Percentiles rank a stretch among this genome's conserved stretches.
Conservation (phyloP, 2,888 invertebrate genomes). For the Nomada lathburiana region DNA sequence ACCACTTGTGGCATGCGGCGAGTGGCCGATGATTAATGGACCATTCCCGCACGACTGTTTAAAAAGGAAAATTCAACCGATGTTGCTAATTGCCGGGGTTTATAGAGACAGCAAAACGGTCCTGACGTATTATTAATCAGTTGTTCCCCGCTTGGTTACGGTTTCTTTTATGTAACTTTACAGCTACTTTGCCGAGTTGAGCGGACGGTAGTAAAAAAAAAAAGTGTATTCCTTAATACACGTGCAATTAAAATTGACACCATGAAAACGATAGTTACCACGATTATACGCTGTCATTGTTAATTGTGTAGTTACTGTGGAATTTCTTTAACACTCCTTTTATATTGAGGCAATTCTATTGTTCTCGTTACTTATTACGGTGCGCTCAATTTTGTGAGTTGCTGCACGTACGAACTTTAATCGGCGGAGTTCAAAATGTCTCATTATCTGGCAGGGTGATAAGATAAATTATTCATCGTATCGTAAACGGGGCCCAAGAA, state of each 20-base stretch:
- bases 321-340: too few species aligned
- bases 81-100: constrained; percentile 46
- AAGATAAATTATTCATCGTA: constrained; percentile 50
- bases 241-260: not conserved
- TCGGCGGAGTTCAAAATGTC: constrained; percentile 21
- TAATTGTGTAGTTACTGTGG: too few species aligned
- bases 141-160: constrained; percentile 17
- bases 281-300: too few species aligned
- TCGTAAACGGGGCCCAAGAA: not conserved
- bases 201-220: not conserved
- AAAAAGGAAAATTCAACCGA: not conserved
- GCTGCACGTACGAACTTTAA: not conserved
- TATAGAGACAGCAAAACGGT: constrained; percentile 39
- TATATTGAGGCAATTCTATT: too few species aligned
- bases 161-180: not conserved
- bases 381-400: too few species aligned
- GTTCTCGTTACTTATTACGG: too few species aligned
- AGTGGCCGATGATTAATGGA: constrained; percentile 60
- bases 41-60: constrained; percentile 8
- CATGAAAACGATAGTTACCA: too few species aligned
- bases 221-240: too few species aligned
- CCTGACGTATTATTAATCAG: constrained; percentile 27
- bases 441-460: constrained; percentile 30
- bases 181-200: too few species aligned
- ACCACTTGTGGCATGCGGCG: constrained; percentile 63